These are phyloP conservation scores for Mormyrops boulengeri DNA, from an alignment of 2,797 vertebrate species.

Conservation along the genomic window DNA sequence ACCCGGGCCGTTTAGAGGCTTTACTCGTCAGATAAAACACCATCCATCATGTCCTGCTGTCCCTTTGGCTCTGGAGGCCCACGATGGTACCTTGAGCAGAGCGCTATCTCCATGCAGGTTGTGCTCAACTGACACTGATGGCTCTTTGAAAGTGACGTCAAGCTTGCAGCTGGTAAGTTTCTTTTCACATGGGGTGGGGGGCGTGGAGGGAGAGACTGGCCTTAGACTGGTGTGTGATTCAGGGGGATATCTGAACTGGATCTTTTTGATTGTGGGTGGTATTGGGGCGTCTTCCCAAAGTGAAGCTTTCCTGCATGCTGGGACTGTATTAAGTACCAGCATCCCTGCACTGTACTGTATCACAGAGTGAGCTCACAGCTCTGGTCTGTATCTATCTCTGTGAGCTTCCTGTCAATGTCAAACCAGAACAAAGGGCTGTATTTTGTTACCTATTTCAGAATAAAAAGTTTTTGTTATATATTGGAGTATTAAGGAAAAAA, in stretches of 20 bases:
- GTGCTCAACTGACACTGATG: background rate
- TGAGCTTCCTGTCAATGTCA: conserved; percentile 12
- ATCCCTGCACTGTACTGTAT: background rate
- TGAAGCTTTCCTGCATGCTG: background rate
- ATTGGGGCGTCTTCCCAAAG: background rate
- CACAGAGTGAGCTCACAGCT: conserved; percentile 3
- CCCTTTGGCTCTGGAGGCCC: background rate
- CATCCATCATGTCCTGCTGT: background rate
- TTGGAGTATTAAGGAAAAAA: conserved; percentile 9
- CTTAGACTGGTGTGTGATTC: conserved; percentile 2
- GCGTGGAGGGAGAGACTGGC: background rate
- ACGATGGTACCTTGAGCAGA: background rate
- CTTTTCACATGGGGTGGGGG: background rate
- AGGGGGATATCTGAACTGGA: background rate
- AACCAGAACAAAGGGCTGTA: conserved; percentile 35
- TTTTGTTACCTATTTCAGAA: conserved; percentile 50
- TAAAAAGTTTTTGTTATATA: conserved; percentile 52
- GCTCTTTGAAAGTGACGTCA: conserved; percentile 38
- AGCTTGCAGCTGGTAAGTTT: background rate
- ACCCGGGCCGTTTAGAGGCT: background rate
- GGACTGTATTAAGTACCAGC: background rate
- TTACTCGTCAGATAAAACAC: background rate
- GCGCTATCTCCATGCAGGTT: background rate
- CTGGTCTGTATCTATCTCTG: conserved; percentile 9
- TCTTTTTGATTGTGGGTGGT: background rate